These are phyloP conservation scores for Cosmorhoe ocellata DNA, from an alignment of 2,888 invertebrate species.

Conservation along the genomic window DNA sequence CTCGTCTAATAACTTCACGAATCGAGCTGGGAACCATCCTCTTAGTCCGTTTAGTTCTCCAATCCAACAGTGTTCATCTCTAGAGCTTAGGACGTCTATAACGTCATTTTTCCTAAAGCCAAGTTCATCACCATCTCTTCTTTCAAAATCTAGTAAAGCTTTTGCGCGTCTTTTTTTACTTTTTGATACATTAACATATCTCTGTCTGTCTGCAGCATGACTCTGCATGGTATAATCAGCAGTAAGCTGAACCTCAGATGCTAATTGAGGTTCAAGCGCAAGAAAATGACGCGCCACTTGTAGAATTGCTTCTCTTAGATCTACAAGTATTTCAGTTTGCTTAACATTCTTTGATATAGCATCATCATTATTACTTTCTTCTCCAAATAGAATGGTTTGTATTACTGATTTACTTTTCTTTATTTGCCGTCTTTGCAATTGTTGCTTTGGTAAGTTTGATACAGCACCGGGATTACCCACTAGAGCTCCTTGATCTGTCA, in stretches of 20 bases:
- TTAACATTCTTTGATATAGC: slow-evolving; percentile 97
- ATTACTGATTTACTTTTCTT: slow-evolving; percentile 95
- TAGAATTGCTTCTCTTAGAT: slow-evolving; percentile 96
- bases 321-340: slow-evolving; percentile 99
- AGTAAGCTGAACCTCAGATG: slow-evolving; percentile 89
- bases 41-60: slow-evolving; percentile 97
- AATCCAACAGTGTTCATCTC: slow-evolving; percentile 99
- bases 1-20: slow-evolving; percentile 97
- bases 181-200: slow-evolving; percentile 95
- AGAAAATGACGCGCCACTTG: slow-evolving; percentile 96
- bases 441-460: slow-evolving; percentile 96
- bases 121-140: slow-evolving; percentile 98
- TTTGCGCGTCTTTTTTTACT: slow-evolving; percentile 95
- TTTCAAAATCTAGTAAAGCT: slow-evolving; percentile 97
- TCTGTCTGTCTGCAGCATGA: slow-evolving; percentile 96
- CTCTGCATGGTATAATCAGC: slow-evolving; percentile 98
- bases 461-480: slow-evolving; percentile 95
- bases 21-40: slow-evolving; percentile 99
- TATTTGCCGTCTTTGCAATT: slow-evolving; percentile 92
- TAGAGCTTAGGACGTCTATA: slow-evolving; percentile 97
- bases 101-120: slow-evolving; percentile 99
- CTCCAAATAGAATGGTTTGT: slow-evolving; percentile 93
- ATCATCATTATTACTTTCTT: slow-evolving; percentile 89
- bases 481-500: slow-evolving; percentile 97
- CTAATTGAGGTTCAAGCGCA: slow-evolving; percentile 93